Conservation (phyloP, 2,797 vertebrate species). For the Acanthurus lineatus region DNA sequence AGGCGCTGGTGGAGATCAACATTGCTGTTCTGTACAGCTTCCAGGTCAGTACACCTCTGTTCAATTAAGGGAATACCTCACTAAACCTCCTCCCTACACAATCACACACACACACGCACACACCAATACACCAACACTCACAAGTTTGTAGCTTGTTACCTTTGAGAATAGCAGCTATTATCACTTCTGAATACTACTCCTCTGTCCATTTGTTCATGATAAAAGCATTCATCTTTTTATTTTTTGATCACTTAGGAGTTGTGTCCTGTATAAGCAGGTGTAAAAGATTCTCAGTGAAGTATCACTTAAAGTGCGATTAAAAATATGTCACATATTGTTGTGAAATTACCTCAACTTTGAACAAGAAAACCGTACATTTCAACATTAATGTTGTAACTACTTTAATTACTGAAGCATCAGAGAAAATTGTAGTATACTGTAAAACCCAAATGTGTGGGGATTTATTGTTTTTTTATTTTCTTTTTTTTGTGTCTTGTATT, state of each 20-base stretch:
- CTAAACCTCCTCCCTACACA: background rate
- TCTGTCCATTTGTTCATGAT: background rate
- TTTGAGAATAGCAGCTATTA: background rate
- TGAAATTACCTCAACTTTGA: background rate
- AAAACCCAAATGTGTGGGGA: too few relatives aligned
- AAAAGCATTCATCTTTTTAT: background rate
- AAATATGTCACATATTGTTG: background rate
- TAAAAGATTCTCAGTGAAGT: background rate
- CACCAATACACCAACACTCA: too few relatives aligned
- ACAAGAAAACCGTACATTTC: background rate
- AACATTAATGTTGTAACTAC: background rate
- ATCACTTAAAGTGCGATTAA: background rate
- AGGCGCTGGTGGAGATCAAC: conserved; percentile 97
- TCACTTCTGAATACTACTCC: background rate
- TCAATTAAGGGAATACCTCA: conserved; percentile 2
- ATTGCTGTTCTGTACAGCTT: conserved; percentile 97
- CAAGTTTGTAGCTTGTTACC: too few relatives aligned
- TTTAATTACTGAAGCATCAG: background rate
- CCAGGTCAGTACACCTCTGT: conserved; percentile 86
- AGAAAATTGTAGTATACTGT: background rate
- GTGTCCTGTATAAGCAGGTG: background rate
- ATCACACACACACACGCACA: too few relatives aligned
- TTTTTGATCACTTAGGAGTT: background rate
- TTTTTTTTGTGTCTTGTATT: background rate
- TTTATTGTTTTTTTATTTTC: too few relatives aligned